Base-by-base conservation (phyloP, 2,888 invertebrate genomes). In the Buathra laborator region DNA sequence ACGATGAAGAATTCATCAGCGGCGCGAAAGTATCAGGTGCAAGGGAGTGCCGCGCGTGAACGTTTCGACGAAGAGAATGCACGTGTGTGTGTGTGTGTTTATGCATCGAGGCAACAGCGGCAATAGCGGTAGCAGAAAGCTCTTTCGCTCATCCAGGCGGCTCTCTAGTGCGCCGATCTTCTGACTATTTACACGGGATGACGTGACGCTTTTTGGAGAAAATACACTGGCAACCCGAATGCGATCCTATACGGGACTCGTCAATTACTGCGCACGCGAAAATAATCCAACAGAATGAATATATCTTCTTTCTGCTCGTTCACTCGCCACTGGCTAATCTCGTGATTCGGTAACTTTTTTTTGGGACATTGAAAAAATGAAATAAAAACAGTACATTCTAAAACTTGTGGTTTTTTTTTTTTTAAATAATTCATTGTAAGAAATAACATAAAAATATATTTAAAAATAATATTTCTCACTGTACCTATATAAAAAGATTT, bases 1-100 rank as follows among this genome's bases (percentile, higher is more conserved):
- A 56, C n/a, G 53, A 51, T 37, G 64, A 53, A 90, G 92, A 92
- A 90, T 92, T 93, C 91, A 91, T 91, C 90, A 88, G 87, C 83
- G 84, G 86, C 87, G 87, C 89, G 89, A 90, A 90, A 89, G 90
- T 91, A 92, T 93, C 93, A 93, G 93, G 92, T 93, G 93, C 91
- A 90, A 87, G 88, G 87, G 87, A 85, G 83, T 83, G 82, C 76
- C 53, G 74, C 53, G 78, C 68, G 46, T 53, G 68, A 44, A 29
- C 48, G 53, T 32, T 37, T 24, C 86, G 86, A 83, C 48, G 88
- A 87, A n/a, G 19, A 29, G 46, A 62, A 56, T 48, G 70, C 48
- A 14, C 53, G 19, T 72, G 66, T 37, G 64, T 68, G 64, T 51
- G 72, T 71, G 24, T 75, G 37, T 53, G 51, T 44, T 37, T 67